Percentiles rank a stretch among this genome's conserved stretches.
phyloP scores from a whole-genome alignment of 1,140 invertebrate genomes.

The Drosophila quadrilineata region DNA sequence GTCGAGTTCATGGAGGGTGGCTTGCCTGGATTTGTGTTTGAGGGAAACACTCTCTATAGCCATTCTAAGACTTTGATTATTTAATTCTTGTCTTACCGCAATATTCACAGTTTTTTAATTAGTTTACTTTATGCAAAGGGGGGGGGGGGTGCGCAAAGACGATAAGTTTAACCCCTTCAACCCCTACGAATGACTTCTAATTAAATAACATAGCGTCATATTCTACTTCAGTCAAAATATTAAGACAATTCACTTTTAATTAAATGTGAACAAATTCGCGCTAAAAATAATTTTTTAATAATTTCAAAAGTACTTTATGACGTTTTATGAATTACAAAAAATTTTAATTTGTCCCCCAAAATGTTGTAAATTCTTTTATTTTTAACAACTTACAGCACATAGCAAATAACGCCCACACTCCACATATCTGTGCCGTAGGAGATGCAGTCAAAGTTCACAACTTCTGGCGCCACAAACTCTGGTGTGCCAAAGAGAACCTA shows the following conservation, averaged over 20 bases:
- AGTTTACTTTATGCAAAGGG: constrained; percentile 31
- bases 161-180: neutral
- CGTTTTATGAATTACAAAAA: too few relatives aligned
- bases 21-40: neutral
- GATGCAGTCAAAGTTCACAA: constrained; percentile 98
- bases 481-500: constrained; percentile 98
- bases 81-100: constrained; percentile 51
- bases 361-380: neutral
- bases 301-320: too few relatives aligned
- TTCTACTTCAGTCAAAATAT: neutral
- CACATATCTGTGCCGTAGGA: constrained; percentile 98
- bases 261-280: too few relatives aligned
- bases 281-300: neutral
- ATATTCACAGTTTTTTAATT: constrained; percentile 63
- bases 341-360: too few relatives aligned
- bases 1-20: neutral
- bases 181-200: neutral
- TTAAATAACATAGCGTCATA: constrained; percentile 28
- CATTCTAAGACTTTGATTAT: constrained; percentile 54
- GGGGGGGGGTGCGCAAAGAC: neutral
- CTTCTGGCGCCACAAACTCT: constrained; percentile 99
- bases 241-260: too few relatives aligned
- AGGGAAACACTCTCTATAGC: constrained; percentile 3
- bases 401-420: constrained; percentile 98
- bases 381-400: constrained; percentile 94